phyloP scores from a whole-genome alignment of 1,140 invertebrate species.

The Portunus trituberculatus region DNA sequence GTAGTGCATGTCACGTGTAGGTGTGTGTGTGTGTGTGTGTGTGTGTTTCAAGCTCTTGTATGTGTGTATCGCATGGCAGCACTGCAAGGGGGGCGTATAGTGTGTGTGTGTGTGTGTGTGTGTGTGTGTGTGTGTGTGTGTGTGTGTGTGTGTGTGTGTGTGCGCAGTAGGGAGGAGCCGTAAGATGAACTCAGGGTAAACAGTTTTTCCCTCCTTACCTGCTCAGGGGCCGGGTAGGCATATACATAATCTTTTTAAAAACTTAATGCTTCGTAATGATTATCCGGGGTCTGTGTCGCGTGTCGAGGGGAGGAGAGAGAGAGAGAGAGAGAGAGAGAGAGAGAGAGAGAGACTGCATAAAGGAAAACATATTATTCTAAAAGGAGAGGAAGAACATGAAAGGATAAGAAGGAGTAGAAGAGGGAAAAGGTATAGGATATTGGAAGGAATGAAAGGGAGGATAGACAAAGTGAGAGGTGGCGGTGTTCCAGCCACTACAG shows the following conservation, averaged over 20 bases:
- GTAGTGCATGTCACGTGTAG: neutral
- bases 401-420: neutral
- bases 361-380: too few species aligned
- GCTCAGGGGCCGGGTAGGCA: too few species aligned
- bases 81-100: neutral
- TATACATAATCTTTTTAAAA: constrained; percentile 24
- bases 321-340: neutral
- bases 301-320: neutral
- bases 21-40: constrained; percentile 13
- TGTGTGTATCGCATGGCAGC: neutral
- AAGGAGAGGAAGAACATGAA: neutral
- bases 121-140: constrained; percentile 40
- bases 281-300: neutral
- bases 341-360: too few species aligned
- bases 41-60: neutral
- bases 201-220: neutral
- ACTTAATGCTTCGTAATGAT: constrained; percentile 31
- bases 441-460: neutral
- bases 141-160: constrained; percentile 3
- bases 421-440: neutral
- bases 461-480: neutral
- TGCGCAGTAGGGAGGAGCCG: neutral
- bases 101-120: constrained; percentile 30
- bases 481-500: too few species aligned
- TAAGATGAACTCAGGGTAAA: neutral